Evolutionary conservation across 2,888 invertebrate genomes (phyloP).

Genomic region (Rotaria sp.): DNA sequence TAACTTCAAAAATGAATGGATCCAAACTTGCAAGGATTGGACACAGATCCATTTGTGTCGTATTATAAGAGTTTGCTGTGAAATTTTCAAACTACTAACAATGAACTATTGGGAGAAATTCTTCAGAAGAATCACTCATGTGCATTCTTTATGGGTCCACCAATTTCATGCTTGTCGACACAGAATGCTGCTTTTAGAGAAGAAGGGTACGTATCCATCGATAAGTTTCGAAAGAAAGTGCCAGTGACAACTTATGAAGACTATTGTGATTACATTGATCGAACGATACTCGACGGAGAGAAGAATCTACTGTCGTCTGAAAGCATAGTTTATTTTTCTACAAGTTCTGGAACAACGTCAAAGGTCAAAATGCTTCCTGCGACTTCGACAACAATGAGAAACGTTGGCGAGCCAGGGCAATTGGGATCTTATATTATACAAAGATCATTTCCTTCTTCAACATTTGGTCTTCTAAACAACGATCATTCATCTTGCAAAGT

Average conservation of each 20-base stretch:
- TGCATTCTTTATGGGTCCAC: neutral
- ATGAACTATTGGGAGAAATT: neutral
- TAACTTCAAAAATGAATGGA: neutral
- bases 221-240: neutral
- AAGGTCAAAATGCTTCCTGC: neutral
- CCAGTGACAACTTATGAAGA: neutral
- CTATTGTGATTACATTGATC: neutral
- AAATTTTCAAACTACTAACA: neutral
- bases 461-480: neutral
- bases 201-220: neutral
- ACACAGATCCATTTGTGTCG: neutral
- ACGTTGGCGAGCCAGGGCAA: neutral
- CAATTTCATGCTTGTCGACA: neutral
- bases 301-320: neutral
- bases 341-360: neutral
- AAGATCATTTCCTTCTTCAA: neutral
- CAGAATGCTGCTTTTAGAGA: neutral
- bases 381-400: neutral
- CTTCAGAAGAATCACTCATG: neutral
- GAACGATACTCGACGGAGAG: neutral
- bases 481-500: neutral
- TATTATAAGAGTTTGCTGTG: neutral
- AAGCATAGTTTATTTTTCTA: neutral
- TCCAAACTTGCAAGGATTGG: neutral
- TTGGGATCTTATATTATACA: neutral